Percentiles rank a stretch among this genome's conserved stretches.
Evolutionary conservation across 2,797 vertebrate species (phyloP).

Genomic region (Carapus acus): DNA sequence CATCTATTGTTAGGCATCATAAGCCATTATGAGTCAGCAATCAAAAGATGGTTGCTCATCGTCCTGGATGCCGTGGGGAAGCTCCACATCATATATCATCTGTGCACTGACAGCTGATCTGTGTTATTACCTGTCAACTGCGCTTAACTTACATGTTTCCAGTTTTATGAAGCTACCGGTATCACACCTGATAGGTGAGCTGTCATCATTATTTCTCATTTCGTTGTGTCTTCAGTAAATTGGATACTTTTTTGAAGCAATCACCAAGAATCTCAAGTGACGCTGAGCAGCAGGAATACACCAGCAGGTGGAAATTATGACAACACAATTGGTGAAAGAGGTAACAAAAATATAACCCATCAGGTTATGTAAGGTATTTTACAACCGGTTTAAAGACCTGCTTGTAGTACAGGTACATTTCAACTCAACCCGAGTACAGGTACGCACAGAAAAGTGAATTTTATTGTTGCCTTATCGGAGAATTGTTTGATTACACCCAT

Average conservation of each 20-base stretch:
- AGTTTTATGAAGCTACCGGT: too few species aligned
- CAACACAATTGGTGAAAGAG: conserved; percentile 8
- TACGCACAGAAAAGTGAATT: conserved; percentile 8
- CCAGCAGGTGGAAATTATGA: too few species aligned
- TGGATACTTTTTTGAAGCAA: too few species aligned
- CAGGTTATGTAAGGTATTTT: conserved; percentile 13
- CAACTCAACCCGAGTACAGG: conserved; percentile 25
- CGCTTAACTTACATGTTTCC: too few species aligned
- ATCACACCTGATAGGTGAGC: too few species aligned
- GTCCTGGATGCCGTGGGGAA: conserved; percentile 4
- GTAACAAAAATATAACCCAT: conserved; percentile 8
- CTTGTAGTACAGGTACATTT: conserved; percentile 11
- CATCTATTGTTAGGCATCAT: conserved; percentile 1
- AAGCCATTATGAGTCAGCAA: background rate
- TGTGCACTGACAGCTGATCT: conserved; percentile 9
- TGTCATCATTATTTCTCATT: too few species aligned
- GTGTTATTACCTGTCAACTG: too few species aligned
- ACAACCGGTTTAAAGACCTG: conserved; percentile 17
- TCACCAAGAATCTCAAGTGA: too few species aligned
- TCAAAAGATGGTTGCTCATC: conserved; percentile 4
- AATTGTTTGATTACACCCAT: conserved; percentile 26
- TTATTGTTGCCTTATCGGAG: conserved; percentile 39
- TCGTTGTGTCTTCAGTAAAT: too few species aligned
- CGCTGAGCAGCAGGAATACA: too few species aligned
- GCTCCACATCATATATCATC: conserved; percentile 8